Base-by-base conservation (phyloP, 2,113 vertebrate genomes). In the Pomatorhinus ruficollis region DNA sequence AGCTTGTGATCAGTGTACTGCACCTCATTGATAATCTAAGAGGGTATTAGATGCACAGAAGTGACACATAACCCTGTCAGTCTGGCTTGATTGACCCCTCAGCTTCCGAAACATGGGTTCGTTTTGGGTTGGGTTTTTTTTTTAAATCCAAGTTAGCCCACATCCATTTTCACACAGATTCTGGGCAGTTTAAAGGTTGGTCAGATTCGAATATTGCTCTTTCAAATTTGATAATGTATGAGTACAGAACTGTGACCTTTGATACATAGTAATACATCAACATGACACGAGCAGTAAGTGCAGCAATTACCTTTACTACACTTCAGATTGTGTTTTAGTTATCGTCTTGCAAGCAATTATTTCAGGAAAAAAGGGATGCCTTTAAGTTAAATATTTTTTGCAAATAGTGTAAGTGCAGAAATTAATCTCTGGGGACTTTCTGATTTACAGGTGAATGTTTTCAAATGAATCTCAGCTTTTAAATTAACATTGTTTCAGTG, bases 161-260 rank as follows among this genome's bases (percentile, higher is more conserved):
- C 97, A 97, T 97, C 94, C 89, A 97, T 98, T 98, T 98, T 97
- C 95, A 97, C 97, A 97, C 98, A 97, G 94, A 96, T 98, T 97
- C 88, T 94, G 96, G 97, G 97, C 97, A 98, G 98, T 98, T 97
- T 98, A 98, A 98, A 98, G 97, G 98, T 97, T 98, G 98, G 98
- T 98, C 97, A 77, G 97, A 98, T 98, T 98, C 97, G 91, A 98
- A 98, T 98, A 98, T 98, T 98, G 98, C 98, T 99, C 99, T 99
- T 98, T 99, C 98, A 98, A 98, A 99, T 99, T 99, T 99, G 99
- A 99, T 99, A 99, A 99, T 99, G 98, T 99, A 99, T 99, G 99
- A 99, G 99, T 99, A 98, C 98, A 98, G 98, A 99, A 99, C 98
- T 96, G 95, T 99, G 99, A 99, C 99, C 99, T 99, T 98, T 98